A percentile compares a stretch with the other conserved stretches of the same genome.
Conservation (phyloP, 92 coral and sea anemone genomes). For the Palythoa heliodiscus region DNA sequence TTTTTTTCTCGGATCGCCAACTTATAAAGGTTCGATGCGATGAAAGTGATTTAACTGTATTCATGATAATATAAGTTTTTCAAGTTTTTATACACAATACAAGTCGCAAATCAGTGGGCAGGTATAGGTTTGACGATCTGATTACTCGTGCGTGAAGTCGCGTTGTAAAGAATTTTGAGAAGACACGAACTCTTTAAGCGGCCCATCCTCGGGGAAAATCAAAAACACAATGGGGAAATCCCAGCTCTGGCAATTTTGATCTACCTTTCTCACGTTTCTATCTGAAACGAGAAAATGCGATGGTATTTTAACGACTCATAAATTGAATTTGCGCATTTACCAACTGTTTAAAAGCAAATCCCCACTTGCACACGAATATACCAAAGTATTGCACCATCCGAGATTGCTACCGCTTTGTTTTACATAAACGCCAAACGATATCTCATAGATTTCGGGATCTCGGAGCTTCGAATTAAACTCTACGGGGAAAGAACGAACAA, state of each 20-base stretch:
- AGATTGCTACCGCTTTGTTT: constrained; percentile 13
- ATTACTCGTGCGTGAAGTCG: constrained; percentile 43
- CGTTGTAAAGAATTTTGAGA: constrained; percentile 33
- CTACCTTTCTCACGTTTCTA: constrained; percentile 9
- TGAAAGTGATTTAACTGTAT: not conserved
- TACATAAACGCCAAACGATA: not conserved
- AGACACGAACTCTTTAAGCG: constrained; percentile 19
- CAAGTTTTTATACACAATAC: not conserved
- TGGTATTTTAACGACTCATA: constrained; percentile 33
- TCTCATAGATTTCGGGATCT: not conserved
- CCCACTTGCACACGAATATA: not conserved
- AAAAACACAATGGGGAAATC: constrained; percentile 30
- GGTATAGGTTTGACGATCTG: constrained; percentile 23
- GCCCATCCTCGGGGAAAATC: constrained; percentile 39
- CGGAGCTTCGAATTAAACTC: not conserved
- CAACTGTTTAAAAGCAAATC: constrained; percentile 9
- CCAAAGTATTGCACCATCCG: not conserved
- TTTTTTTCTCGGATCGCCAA: not conserved
- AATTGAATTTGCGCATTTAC: constrained; percentile 32
- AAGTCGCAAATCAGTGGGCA: constrained; percentile 28
- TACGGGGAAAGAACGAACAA: not conserved
- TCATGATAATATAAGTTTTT: not conserved
- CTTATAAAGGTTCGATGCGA: not conserved
- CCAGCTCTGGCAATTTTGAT: constrained; percentile 14
- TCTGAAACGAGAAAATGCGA: constrained; percentile 3